Evolutionary conservation across 2,797 vertebrate genomes (phyloP), one percentile per base, ranked within the genome.

Genomic region (Pantherophis alleghaniensis): DNA sequence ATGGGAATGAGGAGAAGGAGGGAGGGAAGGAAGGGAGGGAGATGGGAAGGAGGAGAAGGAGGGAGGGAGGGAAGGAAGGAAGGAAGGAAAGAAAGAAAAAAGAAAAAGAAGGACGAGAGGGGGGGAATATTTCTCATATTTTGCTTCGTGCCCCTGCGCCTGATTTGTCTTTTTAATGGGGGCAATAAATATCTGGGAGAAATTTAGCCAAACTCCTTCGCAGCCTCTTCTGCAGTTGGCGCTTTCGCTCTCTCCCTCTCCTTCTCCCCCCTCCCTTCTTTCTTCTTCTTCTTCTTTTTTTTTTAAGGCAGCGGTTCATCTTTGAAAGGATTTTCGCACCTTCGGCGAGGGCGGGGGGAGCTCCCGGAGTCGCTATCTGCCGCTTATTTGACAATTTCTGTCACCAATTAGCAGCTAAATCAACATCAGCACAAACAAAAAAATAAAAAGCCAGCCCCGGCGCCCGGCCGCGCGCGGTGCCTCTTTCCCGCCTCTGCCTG

Each of bases 381-480:
- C 99, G 98, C 98, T 98, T 99, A 96, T 98, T 99, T 99, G 99
- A 99, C 99, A 99, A 99, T 98, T 99, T 99, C 99, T 99, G 99
- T 99, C 99, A 99, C 99, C 99, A 99, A 99, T 99, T 99, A 99
- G 99, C 99, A 99, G 98, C 98, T 99, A 99, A 99, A 99, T 99
- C 99, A 98, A 99, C 98, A 98, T 98, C 98, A 98, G 98, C 93
- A 98, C 98, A 98, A 99, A 99, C 98, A 63, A 99, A 98, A 98
- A 98, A 98, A 97, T 95, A 97, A 93, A 95, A 93, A 95, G 97
- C 93, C 94, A 94, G 89, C 16, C 20, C 92, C 0, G 92, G 96
- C 94, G 96, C 96, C 96, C 51, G 69, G 92, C 96, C 94, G 97
- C 9, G 95, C 95, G 94, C 74, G 60, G 94, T 18, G 94, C 63